Conservation (phyloP, 1,140 invertebrate species). For the Atopsyche davidsoni region DNA sequence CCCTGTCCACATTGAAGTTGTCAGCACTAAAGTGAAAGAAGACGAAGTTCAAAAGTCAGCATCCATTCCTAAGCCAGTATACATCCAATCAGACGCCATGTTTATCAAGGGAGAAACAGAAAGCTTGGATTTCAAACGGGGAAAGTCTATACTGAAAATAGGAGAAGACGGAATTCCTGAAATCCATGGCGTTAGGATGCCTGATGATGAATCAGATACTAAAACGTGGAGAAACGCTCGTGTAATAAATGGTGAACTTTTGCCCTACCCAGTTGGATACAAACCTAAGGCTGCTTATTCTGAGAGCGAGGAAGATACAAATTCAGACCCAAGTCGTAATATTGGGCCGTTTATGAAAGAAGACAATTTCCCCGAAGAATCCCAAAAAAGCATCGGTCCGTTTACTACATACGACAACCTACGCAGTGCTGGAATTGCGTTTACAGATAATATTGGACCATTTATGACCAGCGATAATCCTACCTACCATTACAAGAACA, state of each 20-base stretch:
- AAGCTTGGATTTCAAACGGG: slow-evolving; percentile 44
- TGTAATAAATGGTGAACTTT: slow-evolving; percentile 73
- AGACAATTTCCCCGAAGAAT: slow-evolving; percentile 42
- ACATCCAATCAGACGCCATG: slow-evolving; percentile 56
- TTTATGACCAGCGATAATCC: slow-evolving; percentile 40
- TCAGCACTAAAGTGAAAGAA: slow-evolving; percentile 48
- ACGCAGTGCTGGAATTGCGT: slow-evolving; percentile 35
- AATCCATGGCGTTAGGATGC: slow-evolving; percentile 72
- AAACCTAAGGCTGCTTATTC: slow-evolving; percentile 54
- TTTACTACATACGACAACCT: slow-evolving; percentile 48
- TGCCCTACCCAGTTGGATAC: slow-evolving; percentile 62
- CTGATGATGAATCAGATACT: slow-evolving; percentile 74
- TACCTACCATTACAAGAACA: slow-evolving; percentile 38
- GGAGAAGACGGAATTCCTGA: slow-evolving; percentile 68
- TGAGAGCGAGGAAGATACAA: slow-evolving; percentile 46
- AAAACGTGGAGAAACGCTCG: slow-evolving; percentile 80
- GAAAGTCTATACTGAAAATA: slow-evolving; percentile 51
- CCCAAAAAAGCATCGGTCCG: slow-evolving; percentile 39
- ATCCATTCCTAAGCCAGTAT: slow-evolving; percentile 60
- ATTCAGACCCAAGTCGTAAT: slow-evolving; percentile 33
- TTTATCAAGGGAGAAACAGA: slow-evolving; percentile 51
- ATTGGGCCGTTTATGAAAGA: slow-evolving; percentile 47
- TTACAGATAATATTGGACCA: slow-evolving; percentile 34
- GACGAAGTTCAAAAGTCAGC: slow-evolving; percentile 36
- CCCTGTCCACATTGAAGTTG: slow-evolving; percentile 47